Conservation (phyloP, 2,888 invertebrate species). For the Trisateles emortualis region DNA sequence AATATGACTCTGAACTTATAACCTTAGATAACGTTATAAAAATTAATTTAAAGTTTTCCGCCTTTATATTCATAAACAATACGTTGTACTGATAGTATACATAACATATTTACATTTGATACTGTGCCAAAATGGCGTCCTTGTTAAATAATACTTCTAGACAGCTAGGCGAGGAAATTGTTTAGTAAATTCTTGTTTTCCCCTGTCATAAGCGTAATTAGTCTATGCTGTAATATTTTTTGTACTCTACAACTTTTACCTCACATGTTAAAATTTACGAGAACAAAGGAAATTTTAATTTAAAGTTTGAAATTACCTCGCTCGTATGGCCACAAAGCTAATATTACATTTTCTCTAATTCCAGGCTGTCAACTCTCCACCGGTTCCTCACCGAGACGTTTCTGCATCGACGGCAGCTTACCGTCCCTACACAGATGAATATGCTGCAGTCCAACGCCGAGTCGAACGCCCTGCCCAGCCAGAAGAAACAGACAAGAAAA, state of each 20-base stretch:
- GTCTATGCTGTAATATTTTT: slow-evolving; percentile 10
- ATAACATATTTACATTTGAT: slow-evolving; percentile 66
- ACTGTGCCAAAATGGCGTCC: slow-evolving; percentile 68
- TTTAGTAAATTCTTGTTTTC: slow-evolving; percentile 24
- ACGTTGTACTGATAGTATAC: slow-evolving; percentile 40
- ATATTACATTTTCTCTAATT: slow-evolving; percentile 51
- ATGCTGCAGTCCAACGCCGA: slow-evolving; percentile 70
- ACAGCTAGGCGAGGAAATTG: slow-evolving; percentile 64
- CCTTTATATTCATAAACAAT: slow-evolving; percentile 30
- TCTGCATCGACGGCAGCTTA: slow-evolving; percentile 65
- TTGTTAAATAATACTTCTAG: slow-evolving; percentile 67
- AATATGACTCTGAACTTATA: slow-evolving; percentile 24
- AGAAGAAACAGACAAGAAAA: slow-evolving; percentile 80
- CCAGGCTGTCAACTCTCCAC: slow-evolving; percentile 85
- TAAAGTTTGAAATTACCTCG: slow-evolving; percentile 14
- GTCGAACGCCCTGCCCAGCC: slow-evolving; percentile 67
- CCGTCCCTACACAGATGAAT: slow-evolving; percentile 78
- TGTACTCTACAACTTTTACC: slow-evolving; percentile 11
- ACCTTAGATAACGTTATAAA: slow-evolving; percentile 28
- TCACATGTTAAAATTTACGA: slow-evolving; percentile 9
- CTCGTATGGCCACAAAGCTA: slow-evolving; percentile 9
- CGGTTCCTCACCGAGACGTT: slow-evolving; percentile 79
- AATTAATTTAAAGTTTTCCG: slow-evolving; percentile 27
- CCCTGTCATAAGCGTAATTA: slow-evolving; percentile 15
- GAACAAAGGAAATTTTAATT: slow-evolving; percentile 13